Conservation (phyloP, 2,113 vertebrate genomes). For the Centropus bengalensis region DNA sequence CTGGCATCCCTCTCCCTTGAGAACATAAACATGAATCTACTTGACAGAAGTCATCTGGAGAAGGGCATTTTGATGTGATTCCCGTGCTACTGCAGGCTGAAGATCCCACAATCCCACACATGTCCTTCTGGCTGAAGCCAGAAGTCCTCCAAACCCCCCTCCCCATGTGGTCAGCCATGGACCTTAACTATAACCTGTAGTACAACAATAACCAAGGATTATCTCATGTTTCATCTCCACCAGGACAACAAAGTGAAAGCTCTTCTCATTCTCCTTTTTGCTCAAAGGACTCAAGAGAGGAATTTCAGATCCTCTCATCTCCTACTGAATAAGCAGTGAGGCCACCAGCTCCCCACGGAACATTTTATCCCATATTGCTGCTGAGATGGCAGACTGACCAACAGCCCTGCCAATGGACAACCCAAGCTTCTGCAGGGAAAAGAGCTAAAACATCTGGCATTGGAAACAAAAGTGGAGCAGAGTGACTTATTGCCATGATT, state of each 20-base stretch:
- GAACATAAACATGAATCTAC: neutral
- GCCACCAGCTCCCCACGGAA: neutral
- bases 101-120: neutral
- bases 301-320: neutral
- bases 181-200: neutral
- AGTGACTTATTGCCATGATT: neutral
- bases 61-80: neutral
- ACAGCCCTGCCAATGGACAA: neutral
- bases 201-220: accelerated
- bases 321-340: neutral
- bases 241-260: neutral
- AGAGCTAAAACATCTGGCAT: neutral
- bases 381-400: neutral
- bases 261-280: neutral
- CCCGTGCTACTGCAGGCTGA: neutral
- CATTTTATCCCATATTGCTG: neutral
- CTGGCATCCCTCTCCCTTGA: neutral
- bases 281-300: neutral
- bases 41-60: neutral
- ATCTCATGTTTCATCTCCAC: neutral
- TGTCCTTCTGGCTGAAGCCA: neutral
- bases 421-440: neutral
- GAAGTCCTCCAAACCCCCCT: neutral
- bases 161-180: neutral
- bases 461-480: neutral